Conservation (phyloP, 2,888 invertebrate species). For the Nemoura dubitans region DNA sequence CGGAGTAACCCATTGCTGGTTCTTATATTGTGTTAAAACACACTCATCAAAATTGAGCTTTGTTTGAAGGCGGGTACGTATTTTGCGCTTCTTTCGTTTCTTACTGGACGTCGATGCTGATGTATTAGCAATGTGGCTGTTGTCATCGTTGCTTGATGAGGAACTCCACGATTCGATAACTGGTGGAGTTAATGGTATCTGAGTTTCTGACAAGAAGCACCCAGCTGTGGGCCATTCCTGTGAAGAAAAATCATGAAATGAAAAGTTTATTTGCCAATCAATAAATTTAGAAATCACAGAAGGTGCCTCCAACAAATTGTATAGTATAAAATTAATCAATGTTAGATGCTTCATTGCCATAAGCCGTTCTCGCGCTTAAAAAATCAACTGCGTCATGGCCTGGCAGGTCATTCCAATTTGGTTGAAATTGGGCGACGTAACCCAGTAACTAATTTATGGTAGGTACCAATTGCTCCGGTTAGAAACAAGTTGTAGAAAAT, state of each 20-base stretch:
- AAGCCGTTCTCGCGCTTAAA: no score
- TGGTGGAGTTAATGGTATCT: not conserved
- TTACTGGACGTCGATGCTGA: not conserved
- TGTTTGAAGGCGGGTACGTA: not conserved
- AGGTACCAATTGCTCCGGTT: no score
- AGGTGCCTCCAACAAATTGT: no score
- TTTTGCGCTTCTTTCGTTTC: not conserved
- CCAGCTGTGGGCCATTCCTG: not conserved
- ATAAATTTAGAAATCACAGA: no score
- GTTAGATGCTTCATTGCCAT: no score
- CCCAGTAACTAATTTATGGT: no score
- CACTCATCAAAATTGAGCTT: not conserved
- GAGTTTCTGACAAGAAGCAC: not conserved
- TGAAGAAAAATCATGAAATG: not conserved
- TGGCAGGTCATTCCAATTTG: no score
- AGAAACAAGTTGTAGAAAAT: no score
- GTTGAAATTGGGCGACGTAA: no score
- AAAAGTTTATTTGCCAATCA: no score
- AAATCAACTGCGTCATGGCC: no score
- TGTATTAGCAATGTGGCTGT: not conserved
- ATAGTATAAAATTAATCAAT: no score
- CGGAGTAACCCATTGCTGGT: not conserved
- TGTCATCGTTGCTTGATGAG: not conserved
- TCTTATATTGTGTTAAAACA: not conserved
- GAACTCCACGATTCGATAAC: not conserved